Base-by-base conservation (phyloP, 2,888 invertebrate species). In the Oligia fasciuncula region DNA sequence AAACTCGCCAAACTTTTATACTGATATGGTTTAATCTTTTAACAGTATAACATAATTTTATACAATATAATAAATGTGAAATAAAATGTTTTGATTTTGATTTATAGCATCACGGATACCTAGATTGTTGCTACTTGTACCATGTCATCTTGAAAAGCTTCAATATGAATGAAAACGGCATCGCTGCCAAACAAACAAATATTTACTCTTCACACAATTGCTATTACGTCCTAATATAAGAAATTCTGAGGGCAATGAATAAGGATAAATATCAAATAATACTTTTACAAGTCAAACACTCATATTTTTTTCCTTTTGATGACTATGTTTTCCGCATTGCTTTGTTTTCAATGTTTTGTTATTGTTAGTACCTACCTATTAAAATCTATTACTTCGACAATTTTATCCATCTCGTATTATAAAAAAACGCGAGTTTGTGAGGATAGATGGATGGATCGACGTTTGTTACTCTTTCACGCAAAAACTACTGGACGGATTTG, bases 251-350 rank as follows among this genome's bases (percentile, higher is more conserved):
- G 68, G 69, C 9, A 68, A 80, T 79, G 17, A 72, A 72, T 60
- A n/a, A 40, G 46, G 40, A 35, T 23, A 68, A 68, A 79, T 51
- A 72, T 68, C 68, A 51, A 69, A 23, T 51, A 62, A 35, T 65
- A 60, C 40, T 57, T 63, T 54, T 51, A 51, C n/a, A 84, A 71
- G 54, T 84, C 65, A 84, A 84, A 67, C 63, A 51, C 11, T 54
- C 51, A 35, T 67, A 19, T 43, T 75, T 54, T 72, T 74, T 70
- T 66, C 40, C 71, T 57, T 80, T 80, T 80, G 73, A 69, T 43
- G 75, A 49, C 68, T 66, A 66, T 65, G 17, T 68, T 85, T 83
- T 80, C 63, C 35, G 67, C 62, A 49, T 66, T 70, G 54, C 13
- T 85, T 57, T 63, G 14, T 60, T 75, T 69, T 69, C 60, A 69